Base-by-base conservation (phyloP, 2,888 invertebrate species). In the Minunthozetes semirufus region DNA sequence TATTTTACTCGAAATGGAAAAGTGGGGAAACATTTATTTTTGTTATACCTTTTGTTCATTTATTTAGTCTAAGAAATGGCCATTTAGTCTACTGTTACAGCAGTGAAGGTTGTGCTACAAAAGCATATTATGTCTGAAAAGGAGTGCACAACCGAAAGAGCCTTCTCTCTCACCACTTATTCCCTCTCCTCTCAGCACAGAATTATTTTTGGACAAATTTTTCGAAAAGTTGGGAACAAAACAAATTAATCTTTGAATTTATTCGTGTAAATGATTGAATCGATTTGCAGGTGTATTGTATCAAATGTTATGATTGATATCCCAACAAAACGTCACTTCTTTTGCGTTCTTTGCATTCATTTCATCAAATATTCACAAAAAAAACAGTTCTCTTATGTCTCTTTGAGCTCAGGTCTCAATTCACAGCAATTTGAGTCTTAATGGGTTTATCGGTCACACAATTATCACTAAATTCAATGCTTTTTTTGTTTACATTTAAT, bases 91-190 rank as follows among this genome's bases (percentile, higher is more conserved):
- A 68, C 42, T 68, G 68, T 27, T 68, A 68, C 19, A 68, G 42
- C 42, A 42, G 42, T 42, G 42, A 42, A 42, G 42, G 38, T 68
- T 68, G 33, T 42, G 68, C 42, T n/a, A 29, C 38, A 61, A n/a
- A 68, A 68, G 19, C 68, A 68, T 42, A 68, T 68, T 68, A 68
- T 68, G 68, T 68, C 68, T 50, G 56, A 56, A 42, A 33, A 68
- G 38, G 42, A 42, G 68, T 17, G 33, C 42, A 42, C 19, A 42
- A 46, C 68, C 68, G 68, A 68, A 46, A 42, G 29, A 42, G n/a
- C 42, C 42, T 46, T n/a, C 17, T 9, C 27, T n/a, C 19, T 38
- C 17, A 63, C 3, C 25, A 17, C 25, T 25, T 1, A 19, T 9
- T 27, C 15, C 19, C 25, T 56, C 27, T 59, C 9, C 6, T 59